phyloP scores from a whole-genome alignment of 2,797 vertebrate genomes.

The Geotrypetes seraphini region DNA sequence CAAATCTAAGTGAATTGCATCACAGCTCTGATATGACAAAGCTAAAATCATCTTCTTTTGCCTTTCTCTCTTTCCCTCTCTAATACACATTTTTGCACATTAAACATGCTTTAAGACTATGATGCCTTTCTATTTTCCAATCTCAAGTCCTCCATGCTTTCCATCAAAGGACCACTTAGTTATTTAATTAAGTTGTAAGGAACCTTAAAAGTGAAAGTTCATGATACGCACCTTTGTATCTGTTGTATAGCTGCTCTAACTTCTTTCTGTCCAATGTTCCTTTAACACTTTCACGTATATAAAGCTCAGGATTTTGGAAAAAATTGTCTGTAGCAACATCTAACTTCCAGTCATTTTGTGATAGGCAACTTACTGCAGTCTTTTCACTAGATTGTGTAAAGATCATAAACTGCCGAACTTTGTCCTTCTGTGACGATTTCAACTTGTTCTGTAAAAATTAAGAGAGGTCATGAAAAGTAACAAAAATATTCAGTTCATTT shows the following conservation, averaged over 20 bases:
- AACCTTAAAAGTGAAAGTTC: neutral
- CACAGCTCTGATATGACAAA: no score
- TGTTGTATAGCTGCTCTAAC: slow-evolving; percentile 91
- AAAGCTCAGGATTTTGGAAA: slow-evolving; percentile 96
- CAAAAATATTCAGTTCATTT: no score
- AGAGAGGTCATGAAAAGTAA: no score
- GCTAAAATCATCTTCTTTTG: no score
- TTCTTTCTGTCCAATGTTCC: slow-evolving; percentile 89
- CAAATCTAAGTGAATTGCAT: no score
- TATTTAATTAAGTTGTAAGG: no score
- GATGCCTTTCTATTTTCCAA: no score
- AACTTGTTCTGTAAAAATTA: slow-evolving; percentile 85
- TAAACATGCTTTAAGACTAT: no score
- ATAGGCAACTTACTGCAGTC: slow-evolving; percentile 89
- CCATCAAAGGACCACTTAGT: no score
- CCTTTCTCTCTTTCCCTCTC: no score
- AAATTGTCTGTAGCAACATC: slow-evolving; percentile 97
- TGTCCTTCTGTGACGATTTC: slow-evolving; percentile 99
- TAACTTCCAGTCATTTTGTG: slow-evolving; percentile 98
- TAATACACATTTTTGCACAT: no score
- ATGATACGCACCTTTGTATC: slow-evolving; percentile 84
- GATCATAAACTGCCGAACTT: slow-evolving; percentile 98
- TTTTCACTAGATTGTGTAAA: slow-evolving; percentile 97
- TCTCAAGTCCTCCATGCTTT: no score
- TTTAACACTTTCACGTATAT: slow-evolving; percentile 83